These are phyloP conservation scores for Clarias magur DNA, from an alignment of 2,113 vertebrate species.

Conservation along the genomic window DNA sequence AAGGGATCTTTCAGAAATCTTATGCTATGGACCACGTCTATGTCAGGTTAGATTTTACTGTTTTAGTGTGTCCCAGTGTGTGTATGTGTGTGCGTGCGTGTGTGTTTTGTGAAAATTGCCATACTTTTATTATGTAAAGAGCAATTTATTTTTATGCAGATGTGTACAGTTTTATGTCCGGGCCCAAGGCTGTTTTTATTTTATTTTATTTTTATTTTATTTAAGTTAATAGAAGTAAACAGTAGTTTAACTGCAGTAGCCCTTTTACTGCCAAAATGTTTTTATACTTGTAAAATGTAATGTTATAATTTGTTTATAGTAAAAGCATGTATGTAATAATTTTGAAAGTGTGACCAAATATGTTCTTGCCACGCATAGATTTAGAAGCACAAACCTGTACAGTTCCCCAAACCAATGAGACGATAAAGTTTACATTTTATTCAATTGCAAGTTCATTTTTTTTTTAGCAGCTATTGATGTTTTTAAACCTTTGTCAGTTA, in stretches of 20 bases:
- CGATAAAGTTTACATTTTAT: not conserved
- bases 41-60: conserved; percentile 53
- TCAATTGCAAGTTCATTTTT: not conserved
- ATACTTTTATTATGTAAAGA: conserved; percentile 41
- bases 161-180: conserved; percentile 50
- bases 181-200: conserved; percentile 37
- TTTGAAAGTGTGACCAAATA: conserved; percentile 27
- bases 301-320: conserved; percentile 44
- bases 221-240: conserved; percentile 59
- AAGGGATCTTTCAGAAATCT: conserved; percentile 47
- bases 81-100: conserved; percentile 34
- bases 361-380: conserved; percentile 19
- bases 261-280: conserved; percentile 52
- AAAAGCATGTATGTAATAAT: conserved; percentile 44
- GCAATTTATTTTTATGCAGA: conserved; percentile 52
- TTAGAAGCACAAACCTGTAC: conserved; percentile 38
- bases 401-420: not conserved
- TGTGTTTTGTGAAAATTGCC: conserved; percentile 23
- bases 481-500: not conserved
- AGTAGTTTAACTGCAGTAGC: conserved; percentile 50
- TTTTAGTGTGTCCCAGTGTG: not conserved
- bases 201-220: conserved; percentile 11
- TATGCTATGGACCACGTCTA: conserved; percentile 60
- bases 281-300: conserved; percentile 60
- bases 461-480: not conserved